Conservation (phyloP, 2,797 vertebrate genomes). For the Anniella stebbinsi region DNA sequence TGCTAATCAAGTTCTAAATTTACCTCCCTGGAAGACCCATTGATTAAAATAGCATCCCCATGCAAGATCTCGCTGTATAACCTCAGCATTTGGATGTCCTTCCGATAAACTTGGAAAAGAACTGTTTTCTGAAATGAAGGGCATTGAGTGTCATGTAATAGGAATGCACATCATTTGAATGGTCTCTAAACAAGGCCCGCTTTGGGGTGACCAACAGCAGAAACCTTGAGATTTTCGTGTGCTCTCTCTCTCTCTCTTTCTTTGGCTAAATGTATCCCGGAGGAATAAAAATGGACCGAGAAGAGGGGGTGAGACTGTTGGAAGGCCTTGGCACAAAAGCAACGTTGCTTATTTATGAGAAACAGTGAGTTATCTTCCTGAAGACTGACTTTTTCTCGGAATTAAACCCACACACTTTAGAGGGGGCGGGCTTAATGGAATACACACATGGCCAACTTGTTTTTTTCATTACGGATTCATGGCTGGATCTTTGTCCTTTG, state of each 20-base stretch:
- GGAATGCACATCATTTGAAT: constrained; percentile 64
- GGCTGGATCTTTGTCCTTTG: constrained; percentile 4
- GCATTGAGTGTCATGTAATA: constrained; percentile 70
- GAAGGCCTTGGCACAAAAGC: constrained; percentile 72
- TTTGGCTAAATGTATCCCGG: constrained; percentile 55
- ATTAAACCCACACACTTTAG: constrained; percentile 54
- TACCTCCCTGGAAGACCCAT: constrained; percentile 55
- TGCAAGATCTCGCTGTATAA: constrained; percentile 80
- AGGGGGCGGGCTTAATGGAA: constrained; percentile 61
- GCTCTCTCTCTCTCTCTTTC: constrained; percentile 38
- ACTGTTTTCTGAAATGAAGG: constrained; percentile 74
- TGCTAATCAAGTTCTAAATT: constrained; percentile 70
- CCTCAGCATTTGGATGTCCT: constrained; percentile 90
- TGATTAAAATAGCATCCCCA: constrained; percentile 76
- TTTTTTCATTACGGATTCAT: constrained; percentile 47
- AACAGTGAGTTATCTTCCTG: constrained; percentile 70
- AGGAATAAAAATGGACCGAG: constrained; percentile 61
- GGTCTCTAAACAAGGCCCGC: constrained; percentile 66
- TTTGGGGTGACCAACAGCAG: constrained; percentile 57
- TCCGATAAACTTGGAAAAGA: constrained; percentile 85
- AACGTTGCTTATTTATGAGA: constrained; percentile 71
- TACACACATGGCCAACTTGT: constrained; percentile 33
- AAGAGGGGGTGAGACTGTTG: constrained; percentile 60
- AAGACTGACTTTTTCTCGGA: constrained; percentile 67
- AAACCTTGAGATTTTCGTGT: constrained; percentile 48